A percentile compares a stretch with the other conserved stretches of the same genome.
These are phyloP conservation scores for Drosophila ananassae DNA, from an alignment of 1,140 invertebrate genomes.

Conservation along the genomic window DNA sequence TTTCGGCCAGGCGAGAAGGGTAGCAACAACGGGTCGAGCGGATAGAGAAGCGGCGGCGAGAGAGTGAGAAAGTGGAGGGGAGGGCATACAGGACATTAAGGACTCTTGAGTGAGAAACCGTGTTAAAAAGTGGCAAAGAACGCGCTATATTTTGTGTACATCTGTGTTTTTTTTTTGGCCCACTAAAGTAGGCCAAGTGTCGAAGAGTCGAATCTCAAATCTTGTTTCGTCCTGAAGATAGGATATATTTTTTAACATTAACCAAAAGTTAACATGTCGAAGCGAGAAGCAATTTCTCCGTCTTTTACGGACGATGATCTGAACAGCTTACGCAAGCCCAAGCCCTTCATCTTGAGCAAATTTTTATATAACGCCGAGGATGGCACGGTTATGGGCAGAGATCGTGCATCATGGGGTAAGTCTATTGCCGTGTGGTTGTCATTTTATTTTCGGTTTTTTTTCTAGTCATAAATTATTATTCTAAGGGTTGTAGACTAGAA, in stretches of 20 bases:
- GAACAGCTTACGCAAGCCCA: slow-evolving; percentile 56
- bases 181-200: neutral
- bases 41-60: neutral
- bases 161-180: neutral
- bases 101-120: slow-evolving; percentile 1
- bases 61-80: slow-evolving; percentile 5
- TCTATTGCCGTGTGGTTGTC: slow-evolving; percentile 22
- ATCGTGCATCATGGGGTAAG: slow-evolving; percentile 90
- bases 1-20: slow-evolving; percentile 5
- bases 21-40: slow-evolving; percentile 5
- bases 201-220: neutral
- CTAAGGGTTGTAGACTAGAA: neutral
- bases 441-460: neutral
- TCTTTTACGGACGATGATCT: slow-evolving; percentile 68
- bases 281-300: slow-evolving; percentile 64
- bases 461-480: neutral
- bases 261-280: slow-evolving; percentile 65
- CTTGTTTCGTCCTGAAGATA: neutral
- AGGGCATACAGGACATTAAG: neutral
- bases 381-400: slow-evolving; percentile 89
- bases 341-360: slow-evolving; percentile 73
- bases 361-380: slow-evolving; percentile 90
- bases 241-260: slow-evolving; percentile 7
- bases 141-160: neutral
- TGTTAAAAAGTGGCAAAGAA: neutral